phyloP scores from a whole-genome alignment of 2,888 invertebrate species.

The Hydropsyche betteni region DNA sequence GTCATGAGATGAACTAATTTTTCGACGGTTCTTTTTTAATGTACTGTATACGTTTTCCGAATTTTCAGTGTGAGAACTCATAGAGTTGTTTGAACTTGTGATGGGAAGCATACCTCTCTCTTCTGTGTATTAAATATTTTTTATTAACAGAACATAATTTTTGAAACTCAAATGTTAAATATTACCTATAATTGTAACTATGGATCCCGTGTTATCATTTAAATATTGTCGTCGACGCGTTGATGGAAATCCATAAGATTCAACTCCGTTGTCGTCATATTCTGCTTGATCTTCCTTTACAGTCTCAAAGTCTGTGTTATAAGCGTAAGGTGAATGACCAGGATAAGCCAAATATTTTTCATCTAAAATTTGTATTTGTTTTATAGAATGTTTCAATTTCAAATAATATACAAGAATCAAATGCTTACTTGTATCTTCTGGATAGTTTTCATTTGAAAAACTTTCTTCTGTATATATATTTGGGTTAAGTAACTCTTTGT shows the following conservation, averaged over 20 bases:
- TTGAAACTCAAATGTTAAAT: neutral
- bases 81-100: slow-evolving; percentile 74
- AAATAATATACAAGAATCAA: neutral
- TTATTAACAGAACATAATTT: slow-evolving; percentile 4
- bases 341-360: slow-evolving; percentile 78
- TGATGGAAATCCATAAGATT: slow-evolving; percentile 64
- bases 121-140: slow-evolving; percentile 57
- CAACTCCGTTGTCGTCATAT: slow-evolving; percentile 53
- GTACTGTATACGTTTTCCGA: slow-evolving; percentile 70
- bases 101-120: slow-evolving; percentile 71
- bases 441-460: neutral
- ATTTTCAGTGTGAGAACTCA: slow-evolving; percentile 74
- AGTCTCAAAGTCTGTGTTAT: slow-evolving; percentile 70
- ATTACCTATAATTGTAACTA: slow-evolving; percentile 65
- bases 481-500: neutral
- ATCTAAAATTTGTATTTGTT: slow-evolving; percentile 53
- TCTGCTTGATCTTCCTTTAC: slow-evolving; percentile 57
- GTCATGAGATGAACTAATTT: slow-evolving; percentile 47
- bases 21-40: slow-evolving; percentile 47
- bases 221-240: slow-evolving; percentile 59
- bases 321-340: slow-evolving; percentile 78
- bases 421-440: neutral
- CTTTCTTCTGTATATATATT: slow-evolving; percentile 52
- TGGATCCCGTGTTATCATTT: slow-evolving; percentile 64
- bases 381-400: neutral